Conservation (phyloP, 2,113 vertebrate genomes). For the Syngnathus floridae region DNA sequence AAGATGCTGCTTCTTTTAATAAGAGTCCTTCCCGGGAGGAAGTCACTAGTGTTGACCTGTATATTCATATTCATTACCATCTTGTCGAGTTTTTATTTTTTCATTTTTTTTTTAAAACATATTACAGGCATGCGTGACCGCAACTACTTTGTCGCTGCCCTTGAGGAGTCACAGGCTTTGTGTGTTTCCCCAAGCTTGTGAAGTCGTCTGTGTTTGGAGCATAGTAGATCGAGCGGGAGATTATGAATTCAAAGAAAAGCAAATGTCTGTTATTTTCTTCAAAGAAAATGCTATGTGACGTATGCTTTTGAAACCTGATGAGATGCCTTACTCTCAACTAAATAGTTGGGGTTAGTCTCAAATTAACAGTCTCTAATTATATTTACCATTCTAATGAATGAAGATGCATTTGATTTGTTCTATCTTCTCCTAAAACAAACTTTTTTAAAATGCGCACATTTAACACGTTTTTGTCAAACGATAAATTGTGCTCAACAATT, state of each 20-base stretch:
- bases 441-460: no score
- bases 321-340: slow-evolving; percentile 6
- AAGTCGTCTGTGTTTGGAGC: slow-evolving; percentile 22
- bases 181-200: slow-evolving; percentile 14
- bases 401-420: no score
- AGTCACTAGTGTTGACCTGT: neutral
- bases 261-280: slow-evolving; percentile 12
- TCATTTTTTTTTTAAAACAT: slow-evolving; percentile 14
- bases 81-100: neutral
- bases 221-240: neutral
- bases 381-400: no score
- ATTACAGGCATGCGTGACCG: slow-evolving; percentile 58
- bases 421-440: no score
- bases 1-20: slow-evolving; percentile 16
- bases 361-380: no score
- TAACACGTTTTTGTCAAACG: no score
- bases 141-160: slow-evolving; percentile 24
- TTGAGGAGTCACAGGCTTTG: slow-evolving; percentile 36
- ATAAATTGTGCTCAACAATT: no score
- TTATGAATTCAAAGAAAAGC: slow-evolving; percentile 1
- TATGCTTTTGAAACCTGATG: slow-evolving; percentile 35
- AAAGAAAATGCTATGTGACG: slow-evolving; percentile 12
- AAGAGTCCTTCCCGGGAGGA: neutral
- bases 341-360: neutral
- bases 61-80: neutral